phyloP scores from a whole-genome alignment of 1,140 invertebrate genomes.

The Hetaerina americana region DNA sequence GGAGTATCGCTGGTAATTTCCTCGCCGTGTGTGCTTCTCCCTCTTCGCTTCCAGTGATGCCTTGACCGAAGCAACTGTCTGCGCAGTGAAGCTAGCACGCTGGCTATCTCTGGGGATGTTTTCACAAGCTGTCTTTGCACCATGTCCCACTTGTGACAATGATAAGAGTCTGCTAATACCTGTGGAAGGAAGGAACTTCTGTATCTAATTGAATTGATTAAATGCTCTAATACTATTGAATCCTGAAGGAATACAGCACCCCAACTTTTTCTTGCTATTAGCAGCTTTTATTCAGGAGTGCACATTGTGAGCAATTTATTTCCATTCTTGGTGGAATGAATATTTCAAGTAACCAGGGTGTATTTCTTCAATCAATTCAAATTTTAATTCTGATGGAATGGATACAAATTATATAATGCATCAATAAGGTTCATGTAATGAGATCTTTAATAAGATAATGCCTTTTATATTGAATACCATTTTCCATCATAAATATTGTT shows the following conservation, averaged over 20 bases:
- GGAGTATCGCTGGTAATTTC: conserved; percentile 27
- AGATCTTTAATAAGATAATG: too few species aligned
- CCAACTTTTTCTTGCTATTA: background rate
- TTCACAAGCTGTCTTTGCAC: background rate
- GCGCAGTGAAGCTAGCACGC: conserved; percentile 13
- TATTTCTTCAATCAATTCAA: too few species aligned
- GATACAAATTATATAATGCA: too few species aligned
- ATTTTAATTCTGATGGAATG: too few species aligned
- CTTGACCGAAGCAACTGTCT: conserved; percentile 24
- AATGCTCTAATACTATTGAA: background rate
- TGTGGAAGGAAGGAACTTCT: background rate
- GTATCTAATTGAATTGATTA: background rate
- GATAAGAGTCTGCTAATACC: background rate
- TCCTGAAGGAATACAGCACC: background rate
- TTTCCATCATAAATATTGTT: too few species aligned
- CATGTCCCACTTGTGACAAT: background rate
- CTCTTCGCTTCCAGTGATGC: conserved; percentile 24
- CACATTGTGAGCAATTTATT: background rate
- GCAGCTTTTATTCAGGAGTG: too few species aligned
- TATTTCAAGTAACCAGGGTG: too few species aligned
- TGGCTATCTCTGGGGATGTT: conserved; percentile 13
- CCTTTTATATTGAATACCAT: too few species aligned
- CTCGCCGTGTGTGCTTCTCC: conserved; percentile 23
- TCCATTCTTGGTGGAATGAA: background rate
- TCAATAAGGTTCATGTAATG: too few species aligned